A percentile compares a stretch with the other conserved stretches of the same genome.
Conservation (phyloP, 2,113 vertebrate genomes). For the Danio rerio region GRCz12tu NC_133189.1:39554501-39555000, state of each 20-base stretch:
- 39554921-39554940: too few relatives aligned
- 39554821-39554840: slow-evolving; percentile 58
- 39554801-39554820: slow-evolving; percentile 48
- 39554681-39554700: slow-evolving; percentile 55
- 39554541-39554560: too few relatives aligned
- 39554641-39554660: slow-evolving; percentile 1
- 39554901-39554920: too few relatives aligned
- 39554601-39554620: too few relatives aligned
- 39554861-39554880: not conserved
- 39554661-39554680: slow-evolving; percentile 45
- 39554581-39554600: too few relatives aligned
- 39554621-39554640: not conserved
- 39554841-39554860: slow-evolving; percentile 38
- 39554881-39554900: too few relatives aligned
- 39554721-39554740: slow-evolving; percentile 57
- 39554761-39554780: slow-evolving; percentile 52
- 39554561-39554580: too few relatives aligned
- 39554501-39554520: too few relatives aligned
- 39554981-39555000: too few relatives aligned
- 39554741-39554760: slow-evolving; percentile 54
- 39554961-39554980: too few relatives aligned
- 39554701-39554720: slow-evolving; percentile 37
- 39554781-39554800: slow-evolving; percentile 51
- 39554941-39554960: too few relatives aligned
- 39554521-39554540: too few relatives aligned